phyloP scores from a whole-genome alignment of 1,140 invertebrate species.

The Trachymyrmex cornetzi region DNA sequence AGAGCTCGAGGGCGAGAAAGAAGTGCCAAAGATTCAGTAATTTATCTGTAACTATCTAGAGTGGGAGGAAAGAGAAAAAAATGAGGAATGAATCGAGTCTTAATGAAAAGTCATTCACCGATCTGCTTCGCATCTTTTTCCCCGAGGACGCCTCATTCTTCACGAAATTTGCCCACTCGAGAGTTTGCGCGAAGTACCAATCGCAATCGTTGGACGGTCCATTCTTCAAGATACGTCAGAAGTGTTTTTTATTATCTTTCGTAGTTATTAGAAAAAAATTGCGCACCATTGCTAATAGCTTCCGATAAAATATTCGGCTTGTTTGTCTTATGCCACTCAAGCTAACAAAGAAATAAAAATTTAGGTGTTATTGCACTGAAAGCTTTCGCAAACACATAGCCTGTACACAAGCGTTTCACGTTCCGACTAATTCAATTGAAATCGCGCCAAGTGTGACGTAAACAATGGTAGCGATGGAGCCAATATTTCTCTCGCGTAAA shows the following conservation, averaged over 20 bases:
- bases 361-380: constrained; percentile 58
- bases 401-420: constrained; percentile 57
- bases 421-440: constrained; percentile 60
- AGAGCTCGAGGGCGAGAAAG: constrained; percentile 74
- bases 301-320: constrained; percentile 57
- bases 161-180: constrained; percentile 66
- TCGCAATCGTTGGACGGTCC: constrained; percentile 12
- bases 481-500: constrained; percentile 61
- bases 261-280: not conserved
- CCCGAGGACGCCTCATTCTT: constrained; percentile 43
- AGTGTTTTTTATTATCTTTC: constrained; percentile 17
- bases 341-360: constrained; percentile 61
- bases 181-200: constrained; percentile 36
- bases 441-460: constrained; percentile 59
- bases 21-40: constrained; percentile 80
- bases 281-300: not conserved
- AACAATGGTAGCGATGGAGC: constrained; percentile 61
- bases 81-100: constrained; percentile 78
- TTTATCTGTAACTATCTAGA: constrained; percentile 77
- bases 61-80: constrained; percentile 67
- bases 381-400: constrained; percentile 59
- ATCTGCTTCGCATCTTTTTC: constrained; percentile 64
- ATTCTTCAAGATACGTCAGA: not conserved
- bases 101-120: constrained; percentile 79
- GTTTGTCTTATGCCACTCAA: constrained; percentile 54